Evolutionary conservation across 2,113 vertebrate species (phyloP), one percentile per base, ranked within the genome.

Genomic region (Centropus unirufus): DNA sequence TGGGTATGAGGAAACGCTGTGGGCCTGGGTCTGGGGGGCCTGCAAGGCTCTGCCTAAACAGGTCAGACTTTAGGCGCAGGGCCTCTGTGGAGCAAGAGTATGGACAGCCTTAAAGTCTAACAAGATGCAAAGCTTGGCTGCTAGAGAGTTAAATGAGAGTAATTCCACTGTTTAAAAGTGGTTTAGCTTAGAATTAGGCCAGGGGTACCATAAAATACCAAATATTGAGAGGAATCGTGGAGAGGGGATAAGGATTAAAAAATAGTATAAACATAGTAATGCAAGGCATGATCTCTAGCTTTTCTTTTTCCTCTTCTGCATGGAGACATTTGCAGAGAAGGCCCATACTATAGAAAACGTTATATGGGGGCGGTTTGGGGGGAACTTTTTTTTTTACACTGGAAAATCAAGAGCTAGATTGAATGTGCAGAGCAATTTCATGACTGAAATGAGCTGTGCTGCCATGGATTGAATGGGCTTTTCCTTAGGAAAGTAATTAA

Each of bases 401-500:
- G 32, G 81, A 44, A 91, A 83, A 79, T 21, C 51, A 59, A 64
- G 67, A 40, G 20, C 49, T 84, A 46, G 75, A 80, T 51, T 73
- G 63, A 54, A 51, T 20, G 42, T 51, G 59, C 29, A 51, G 32
- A 54, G 44, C 42, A 58, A 2, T 74, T 93, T 94, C 72, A 36
- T 92, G 89, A 85, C 44, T 44, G 87, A 85, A 92, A 90, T 61
- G 54, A 66, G 30, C 63, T 76, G 19, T 30, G 46, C 54, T 87
- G 17, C 39, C 10, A 9, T 14, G 77, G 67, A 83, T 40, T 66
- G 78, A 93, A 91, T 63, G 59, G 67, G 21, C 34, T 88, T 95
- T 91, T 87, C 73, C 23, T 77, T 69, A 74, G 70, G 32, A 90
- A 90, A 92, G 74, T 80, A 87, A 92, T 93, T 92, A 91, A 67